Base-by-base conservation (phyloP, 2,113 vertebrate species). In the Rhynchomys soricoides region DNA sequence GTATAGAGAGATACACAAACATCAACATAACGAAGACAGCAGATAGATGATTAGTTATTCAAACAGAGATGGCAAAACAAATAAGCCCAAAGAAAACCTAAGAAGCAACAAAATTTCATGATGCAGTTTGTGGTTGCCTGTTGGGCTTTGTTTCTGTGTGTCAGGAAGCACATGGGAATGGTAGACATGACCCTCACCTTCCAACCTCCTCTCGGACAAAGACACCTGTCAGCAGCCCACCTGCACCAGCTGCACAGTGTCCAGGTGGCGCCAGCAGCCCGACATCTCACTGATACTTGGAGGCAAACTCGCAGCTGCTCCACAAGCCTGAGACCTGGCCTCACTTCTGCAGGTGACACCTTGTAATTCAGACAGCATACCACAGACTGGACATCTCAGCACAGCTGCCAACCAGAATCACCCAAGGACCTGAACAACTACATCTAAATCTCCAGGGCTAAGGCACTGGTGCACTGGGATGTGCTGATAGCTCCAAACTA, bases 91-190 rank as follows among this genome's bases (percentile, higher is more conserved):
- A 37, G 17, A 40, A 78, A 55, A 29, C 16, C 16, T 37, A 40
- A 79, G 62, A 24, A 91, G 70, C 22, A 57, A 55, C 40, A 90
- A 3, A 40, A 71, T 52, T 62, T 93, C 81, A 17, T 48, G 55
- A 43, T 64, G 21, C 3, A 50, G 19, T 45, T 71, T 26, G 1
- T 82, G 55, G 70, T 66, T 68, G 87, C 17, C 78, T 82, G 59
- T 13, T 13, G 37, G 87, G 7, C 55, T 87, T 83, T 83, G 64
- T 31, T 93, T 94, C 79, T 95, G 26, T 66, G 37, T 93, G 81
- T 91, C 66, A 52, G 40, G 52, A 78, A 91, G 48, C 12, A 50
- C 15, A 21, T 74, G n/a, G 71, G 15, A 66, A 7, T 43, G 26
- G 48, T 24, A 95, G 90, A 52, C n/a, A n/a, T 59, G 85, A 4